These are phyloP conservation scores for Lanistes nyassanus DNA, from an alignment of 1,140 invertebrate genomes.

Conservation along the genomic window DNA sequence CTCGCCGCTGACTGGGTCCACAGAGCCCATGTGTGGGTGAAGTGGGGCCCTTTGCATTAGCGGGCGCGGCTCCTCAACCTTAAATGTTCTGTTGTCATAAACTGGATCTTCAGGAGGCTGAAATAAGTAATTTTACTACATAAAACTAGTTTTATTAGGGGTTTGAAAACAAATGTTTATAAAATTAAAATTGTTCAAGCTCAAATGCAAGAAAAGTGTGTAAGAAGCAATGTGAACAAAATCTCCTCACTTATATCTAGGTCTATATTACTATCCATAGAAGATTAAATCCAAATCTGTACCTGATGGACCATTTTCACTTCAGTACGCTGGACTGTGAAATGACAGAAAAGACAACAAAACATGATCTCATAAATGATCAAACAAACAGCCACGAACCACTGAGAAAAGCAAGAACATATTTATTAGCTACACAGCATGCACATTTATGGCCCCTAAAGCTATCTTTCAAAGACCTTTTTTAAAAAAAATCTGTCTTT, in stretches of 20 bases:
- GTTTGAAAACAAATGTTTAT: too few species aligned
- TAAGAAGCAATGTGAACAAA: too few species aligned
- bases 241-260: too few species aligned
- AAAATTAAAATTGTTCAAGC: too few species aligned
- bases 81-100: constrained; percentile 36
- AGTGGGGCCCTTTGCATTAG: background rate
- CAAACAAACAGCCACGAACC: background rate
- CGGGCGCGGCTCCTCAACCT: constrained; percentile 5
- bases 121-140: background rate
- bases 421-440: background rate
- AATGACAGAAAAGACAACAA: background rate
- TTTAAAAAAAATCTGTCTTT: background rate
- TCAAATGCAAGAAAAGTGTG: too few species aligned
- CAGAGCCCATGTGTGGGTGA: too few species aligned
- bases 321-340: background rate
- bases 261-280: too few species aligned
- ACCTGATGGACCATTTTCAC: background rate
- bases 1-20: background rate
- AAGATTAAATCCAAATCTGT: background rate
- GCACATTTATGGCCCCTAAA: background rate
- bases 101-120: constrained; percentile 28
- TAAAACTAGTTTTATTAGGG: background rate
- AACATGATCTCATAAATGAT: background rate
- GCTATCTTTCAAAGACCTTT: background rate
- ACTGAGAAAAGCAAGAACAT: background rate